Base-by-base conservation (phyloP, 1,140 invertebrate species). In the Melitaea cinxia region DNA sequence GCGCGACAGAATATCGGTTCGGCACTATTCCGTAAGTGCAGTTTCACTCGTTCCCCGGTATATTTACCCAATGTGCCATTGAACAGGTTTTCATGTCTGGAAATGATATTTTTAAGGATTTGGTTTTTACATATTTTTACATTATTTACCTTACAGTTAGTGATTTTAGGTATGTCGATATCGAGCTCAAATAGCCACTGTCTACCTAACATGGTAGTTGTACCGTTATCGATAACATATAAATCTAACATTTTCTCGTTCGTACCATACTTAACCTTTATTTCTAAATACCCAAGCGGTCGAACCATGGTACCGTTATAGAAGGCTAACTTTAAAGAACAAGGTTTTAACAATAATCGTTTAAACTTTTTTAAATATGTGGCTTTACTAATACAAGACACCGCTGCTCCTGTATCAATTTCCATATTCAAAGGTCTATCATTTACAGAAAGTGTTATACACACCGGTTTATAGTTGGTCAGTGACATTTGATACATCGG, bases 1-100 rank as follows among this genome's bases (percentile, higher is more conserved):
- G 74, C 71, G 54, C 68, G 71, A 30, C 30, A 42, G 50, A 66
- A 73, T 23, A 73, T 49, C 4, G 71, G 62, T 2, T 33, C 21
- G 17, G 65, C 65, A 1, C 52, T 60, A 6, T 50, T 19, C 4
- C 65, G 65, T 54, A 75, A 54, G 3, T n/a, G 30, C 21, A 75
- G n/a, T 12, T 6, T 33, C 14, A 50, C 67, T 49, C 10, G n/a
- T 12, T 54, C 61, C 3, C 65, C 72, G n/a, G 57, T 65, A 30
- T 37, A 68, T 23, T 47, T 42, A 1, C 65, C 68, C 61, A 73
- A 17, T n/a, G 10, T n/a, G 12, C 35, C 35, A n/a, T n/a, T n/a
- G n/a, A 12, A n/a, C 35, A 37, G 35, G 12, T 37, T 4, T 12
- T 37, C n/a, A 37, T n/a, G 14, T n/a, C 35, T 37, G n/a, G 9